A percentile compares a stretch with the other conserved stretches of the same genome.
Evolutionary conservation across 2,113 vertebrate genomes (phyloP).

Genomic region (Phoxinus phoxinus): DNA sequence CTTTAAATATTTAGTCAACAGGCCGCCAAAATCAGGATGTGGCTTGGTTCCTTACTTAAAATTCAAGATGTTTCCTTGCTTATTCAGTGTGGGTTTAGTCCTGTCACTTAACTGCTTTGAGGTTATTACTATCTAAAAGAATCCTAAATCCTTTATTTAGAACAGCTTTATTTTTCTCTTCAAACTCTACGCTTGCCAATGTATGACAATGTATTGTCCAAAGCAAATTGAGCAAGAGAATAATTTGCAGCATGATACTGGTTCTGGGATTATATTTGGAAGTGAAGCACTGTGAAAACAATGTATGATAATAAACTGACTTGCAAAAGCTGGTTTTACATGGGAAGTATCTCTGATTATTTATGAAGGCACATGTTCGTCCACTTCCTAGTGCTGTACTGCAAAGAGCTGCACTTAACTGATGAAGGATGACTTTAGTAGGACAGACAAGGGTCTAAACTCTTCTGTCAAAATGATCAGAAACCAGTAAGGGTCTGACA

Average conservation of each 20-base stretch:
- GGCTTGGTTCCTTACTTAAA: background rate
- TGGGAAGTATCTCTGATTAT: constrained; percentile 34
- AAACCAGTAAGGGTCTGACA: background rate
- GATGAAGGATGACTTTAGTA: background rate
- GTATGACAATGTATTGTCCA: constrained; percentile 2
- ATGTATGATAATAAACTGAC: constrained; percentile 24
- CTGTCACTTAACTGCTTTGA: background rate
- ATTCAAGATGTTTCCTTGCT: background rate
- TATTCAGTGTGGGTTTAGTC: background rate
- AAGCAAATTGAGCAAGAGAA: constrained; percentile 7
- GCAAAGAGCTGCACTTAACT: constrained; percentile 19
- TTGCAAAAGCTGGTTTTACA: background rate
- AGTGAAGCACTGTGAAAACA: background rate
- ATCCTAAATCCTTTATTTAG: background rate
- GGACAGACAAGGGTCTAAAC: constrained; percentile 38
- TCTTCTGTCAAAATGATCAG: constrained; percentile 24
- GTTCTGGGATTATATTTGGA: constrained; percentile 27
- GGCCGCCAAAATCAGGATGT: background rate
- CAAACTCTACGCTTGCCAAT: background rate
- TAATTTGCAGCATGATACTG: constrained; percentile 27
- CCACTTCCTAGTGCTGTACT: background rate
- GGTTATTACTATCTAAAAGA: constrained; percentile 7
- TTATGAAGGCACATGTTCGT: constrained; percentile 14
- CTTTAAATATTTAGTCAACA: constrained; percentile 17
- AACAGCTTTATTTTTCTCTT: background rate